Base-by-base conservation (phyloP, 1,140 invertebrate species). In the Lordiphosa collinella region DNA sequence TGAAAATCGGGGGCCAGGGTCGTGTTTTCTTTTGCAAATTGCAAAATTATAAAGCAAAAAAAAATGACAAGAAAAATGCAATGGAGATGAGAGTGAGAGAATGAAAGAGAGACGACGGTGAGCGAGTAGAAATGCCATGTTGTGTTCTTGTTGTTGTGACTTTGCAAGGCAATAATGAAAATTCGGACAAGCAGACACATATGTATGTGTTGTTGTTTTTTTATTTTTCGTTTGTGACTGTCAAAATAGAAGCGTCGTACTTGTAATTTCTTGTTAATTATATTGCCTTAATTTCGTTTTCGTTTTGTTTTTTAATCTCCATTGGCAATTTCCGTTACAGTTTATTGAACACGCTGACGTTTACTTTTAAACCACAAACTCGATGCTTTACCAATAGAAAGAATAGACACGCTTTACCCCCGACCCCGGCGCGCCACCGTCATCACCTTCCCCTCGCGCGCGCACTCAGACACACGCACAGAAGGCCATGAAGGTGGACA, bases 401-500 rank as follows among this genome's bases (percentile, higher is more conserved):
- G 35, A 66, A 32, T 29, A 66, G 34, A 22, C n/a, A 38, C 11
- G 8, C 16, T 29, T 8, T 29, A 29, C 7, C 14, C 40, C 34
- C 38, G 13, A 35, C 25, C 53, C 14, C 43, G 11, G 5, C 12
- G 25, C 11, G 18, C n/a, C 37, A 12, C 8, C 29, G 41, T 14
- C 4, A 22, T 34, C 37, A 16, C 14, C 18, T n/a, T 29, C 36
- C 11, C 12, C 9, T 13, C 10, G 14, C 3, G n/a, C 31, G 7
- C 2, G 40, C 11, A 25, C 25, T n/a, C n/a, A n/a, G n/a, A 55
- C 31, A 37, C 48, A 31, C 16, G 25, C 25, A 43, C 3, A 41
- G 14, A 36, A 14, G 13, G 91, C 89, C 88, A 97, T 97, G 96
- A 96, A 96, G 92, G 95, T 97, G 78, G 96, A 97, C 84, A 92